These are phyloP conservation scores for Varanus komodoensis DNA, from an alignment of 2,113 vertebrate genomes.

Conservation along the genomic window DNA sequence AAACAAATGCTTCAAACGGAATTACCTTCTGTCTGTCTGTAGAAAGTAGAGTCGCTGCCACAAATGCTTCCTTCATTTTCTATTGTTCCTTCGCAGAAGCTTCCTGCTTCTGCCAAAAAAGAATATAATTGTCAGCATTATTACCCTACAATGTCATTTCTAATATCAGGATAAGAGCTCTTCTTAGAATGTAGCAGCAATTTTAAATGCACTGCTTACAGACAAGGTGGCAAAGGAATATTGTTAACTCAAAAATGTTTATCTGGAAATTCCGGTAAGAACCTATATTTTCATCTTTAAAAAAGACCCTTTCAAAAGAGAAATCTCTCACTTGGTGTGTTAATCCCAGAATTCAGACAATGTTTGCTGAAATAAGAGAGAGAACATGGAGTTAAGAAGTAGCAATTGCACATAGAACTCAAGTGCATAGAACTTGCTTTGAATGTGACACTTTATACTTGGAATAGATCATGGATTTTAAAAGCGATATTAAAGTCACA, in stretches of 20 bases:
- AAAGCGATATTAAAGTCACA: slow-evolving; percentile 50
- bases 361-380: slow-evolving; percentile 4
- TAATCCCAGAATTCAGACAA: slow-evolving; percentile 28
- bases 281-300: background rate
- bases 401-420: slow-evolving; percentile 11
- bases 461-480: slow-evolving; percentile 55
- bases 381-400: slow-evolving; percentile 24
- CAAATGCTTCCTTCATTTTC: slow-evolving; percentile 93
- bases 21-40: slow-evolving; percentile 93
- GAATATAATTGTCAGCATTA: background rate
- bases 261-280: background rate
- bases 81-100: slow-evolving; percentile 85
- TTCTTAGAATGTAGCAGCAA: background rate
- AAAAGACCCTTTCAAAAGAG: slow-evolving; percentile 30
- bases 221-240: background rate
- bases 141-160: background rate
- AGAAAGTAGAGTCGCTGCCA: slow-evolving; percentile 93
- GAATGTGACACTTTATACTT: slow-evolving; percentile 48
- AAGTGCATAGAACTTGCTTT: slow-evolving; percentile 37
- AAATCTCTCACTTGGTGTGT: background rate
- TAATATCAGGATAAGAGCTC: slow-evolving; percentile 3
- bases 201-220: background rate
- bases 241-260: background rate
- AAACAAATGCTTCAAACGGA: background rate
- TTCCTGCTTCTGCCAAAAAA: slow-evolving; percentile 80